Evolutionary conservation across 2,888 invertebrate species (phyloP).

Genomic region (Axea sp.): DNA sequence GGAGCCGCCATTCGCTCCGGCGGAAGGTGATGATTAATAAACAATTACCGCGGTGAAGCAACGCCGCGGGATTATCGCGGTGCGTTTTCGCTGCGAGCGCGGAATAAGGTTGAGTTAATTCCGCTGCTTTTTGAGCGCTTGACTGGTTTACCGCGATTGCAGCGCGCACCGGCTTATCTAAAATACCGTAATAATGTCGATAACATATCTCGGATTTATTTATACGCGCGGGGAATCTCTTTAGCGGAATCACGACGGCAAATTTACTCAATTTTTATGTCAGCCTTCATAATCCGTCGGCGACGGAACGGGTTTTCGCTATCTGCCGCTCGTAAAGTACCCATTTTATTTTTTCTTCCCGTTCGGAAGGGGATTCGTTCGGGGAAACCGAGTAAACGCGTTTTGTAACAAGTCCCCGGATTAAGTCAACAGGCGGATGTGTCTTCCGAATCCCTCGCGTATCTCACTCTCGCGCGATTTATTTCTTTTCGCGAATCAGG

Average conservation of each 20-base stretch:
- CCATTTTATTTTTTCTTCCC: slow-evolving; percentile 1
- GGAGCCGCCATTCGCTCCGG: no score
- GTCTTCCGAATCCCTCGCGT: no score
- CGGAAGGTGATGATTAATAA: slow-evolving; percentile 12
- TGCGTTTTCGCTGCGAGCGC: slow-evolving; percentile 5
- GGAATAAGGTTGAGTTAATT: slow-evolving; percentile 24
- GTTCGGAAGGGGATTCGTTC: slow-evolving; percentile 2
- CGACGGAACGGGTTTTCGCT: slow-evolving; percentile 33
- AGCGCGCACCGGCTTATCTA: slow-evolving; percentile 21
- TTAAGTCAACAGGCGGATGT: no score
- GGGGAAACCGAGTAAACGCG: background rate
- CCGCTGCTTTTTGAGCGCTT: slow-evolving; percentile 1
- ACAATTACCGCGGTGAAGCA: slow-evolving; percentile 5
- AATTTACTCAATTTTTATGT: slow-evolving; percentile 36
- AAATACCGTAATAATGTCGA: slow-evolving; percentile 40
- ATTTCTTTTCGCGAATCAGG: no score
- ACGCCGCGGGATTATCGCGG: slow-evolving; percentile 3
- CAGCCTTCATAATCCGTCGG: slow-evolving; percentile 43
- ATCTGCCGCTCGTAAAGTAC: slow-evolving; percentile 31
- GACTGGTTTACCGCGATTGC: slow-evolving; percentile 24
- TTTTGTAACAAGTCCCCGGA: no score
- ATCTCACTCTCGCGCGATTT: no score
- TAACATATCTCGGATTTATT: slow-evolving; percentile 46
- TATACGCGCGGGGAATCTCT: slow-evolving; percentile 10
- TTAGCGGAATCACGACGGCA: slow-evolving; percentile 15